These are phyloP conservation scores for Xenus cinereus DNA, from an alignment of 2,113 vertebrate species.

Conservation along the genomic window DNA sequence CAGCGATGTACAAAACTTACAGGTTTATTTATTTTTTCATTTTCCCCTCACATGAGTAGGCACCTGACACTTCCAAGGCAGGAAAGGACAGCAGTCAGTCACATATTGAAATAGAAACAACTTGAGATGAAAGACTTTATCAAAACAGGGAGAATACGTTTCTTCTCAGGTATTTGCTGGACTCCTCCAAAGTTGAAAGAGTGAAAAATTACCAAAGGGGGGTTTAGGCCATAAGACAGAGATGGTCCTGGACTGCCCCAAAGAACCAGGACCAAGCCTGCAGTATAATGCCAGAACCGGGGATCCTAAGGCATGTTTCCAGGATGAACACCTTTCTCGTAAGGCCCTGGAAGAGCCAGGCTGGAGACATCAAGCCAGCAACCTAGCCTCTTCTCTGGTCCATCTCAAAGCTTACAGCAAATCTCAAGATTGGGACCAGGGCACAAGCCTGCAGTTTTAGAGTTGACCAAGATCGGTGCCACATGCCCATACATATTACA, in stretches of 20 bases:
- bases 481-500: neutral
- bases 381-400: neutral
- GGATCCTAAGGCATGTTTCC: neutral
- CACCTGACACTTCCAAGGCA: neutral
- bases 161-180: neutral
- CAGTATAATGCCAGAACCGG: neutral
- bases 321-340: neutral
- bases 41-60: neutral
- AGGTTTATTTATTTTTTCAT: neutral
- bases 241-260: neutral
- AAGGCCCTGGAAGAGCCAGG: neutral
- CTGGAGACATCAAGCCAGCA: fast-evolving
- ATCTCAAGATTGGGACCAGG: neutral
- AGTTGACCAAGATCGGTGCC: neutral
- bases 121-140: neutral
- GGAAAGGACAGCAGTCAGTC: neutral
- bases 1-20: neutral
- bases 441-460: neutral
- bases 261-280: neutral
- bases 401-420: neutral
- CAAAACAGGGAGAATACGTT: neutral
- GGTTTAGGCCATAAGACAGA: neutral
- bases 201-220: neutral
- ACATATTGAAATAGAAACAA: neutral
- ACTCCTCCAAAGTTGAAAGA: neutral